Percentiles rank a stretch among this genome's conserved stretches.
Evolutionary conservation across 2,888 invertebrate genomes (phyloP).

Genomic region (Apomyelois bistriatella): DNA sequence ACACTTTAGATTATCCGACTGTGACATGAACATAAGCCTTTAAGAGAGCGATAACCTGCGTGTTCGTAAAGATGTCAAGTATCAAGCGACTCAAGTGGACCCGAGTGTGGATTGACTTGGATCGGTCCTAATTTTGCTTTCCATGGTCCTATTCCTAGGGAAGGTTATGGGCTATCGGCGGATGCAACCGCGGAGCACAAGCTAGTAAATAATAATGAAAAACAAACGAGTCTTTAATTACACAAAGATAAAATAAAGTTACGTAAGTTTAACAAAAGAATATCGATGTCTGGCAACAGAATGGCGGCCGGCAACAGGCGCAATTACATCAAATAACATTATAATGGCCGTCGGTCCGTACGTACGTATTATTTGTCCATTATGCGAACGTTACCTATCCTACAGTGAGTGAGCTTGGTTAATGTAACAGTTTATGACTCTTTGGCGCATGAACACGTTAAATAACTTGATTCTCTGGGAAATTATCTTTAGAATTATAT

Average conservation of each 20-base stretch:
- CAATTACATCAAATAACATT: constrained; percentile 70
- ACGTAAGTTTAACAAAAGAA: constrained; percentile 13
- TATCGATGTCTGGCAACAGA: constrained; percentile 22
- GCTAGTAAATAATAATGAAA: too few species aligned
- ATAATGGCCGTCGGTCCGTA: constrained; percentile 51
- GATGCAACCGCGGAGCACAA: too few species aligned
- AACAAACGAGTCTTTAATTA: constrained; percentile 4
- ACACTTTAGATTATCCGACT: too few species aligned
- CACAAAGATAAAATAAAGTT: background rate
- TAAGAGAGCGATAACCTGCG: too few species aligned
- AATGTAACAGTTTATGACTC: constrained; percentile 1
- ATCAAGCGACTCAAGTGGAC: too few species aligned
- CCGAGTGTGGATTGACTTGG: too few species aligned
- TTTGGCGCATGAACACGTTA: constrained; percentile 1
- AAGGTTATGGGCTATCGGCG: too few species aligned
- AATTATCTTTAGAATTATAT: too few species aligned
- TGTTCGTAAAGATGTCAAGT: too few species aligned
- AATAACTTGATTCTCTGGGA: background rate
- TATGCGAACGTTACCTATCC: constrained; percentile 33
- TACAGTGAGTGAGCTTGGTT: constrained; percentile 4
- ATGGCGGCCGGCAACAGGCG: constrained; percentile 34
- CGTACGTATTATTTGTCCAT: constrained; percentile 71
- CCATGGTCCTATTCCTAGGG: too few species aligned
- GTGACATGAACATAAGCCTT: too few species aligned
- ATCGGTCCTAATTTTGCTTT: too few species aligned